These are phyloP conservation scores for Mormoops blainvillei DNA, from an alignment of 2,113 vertebrate genomes.

Conservation along the genomic window DNA sequence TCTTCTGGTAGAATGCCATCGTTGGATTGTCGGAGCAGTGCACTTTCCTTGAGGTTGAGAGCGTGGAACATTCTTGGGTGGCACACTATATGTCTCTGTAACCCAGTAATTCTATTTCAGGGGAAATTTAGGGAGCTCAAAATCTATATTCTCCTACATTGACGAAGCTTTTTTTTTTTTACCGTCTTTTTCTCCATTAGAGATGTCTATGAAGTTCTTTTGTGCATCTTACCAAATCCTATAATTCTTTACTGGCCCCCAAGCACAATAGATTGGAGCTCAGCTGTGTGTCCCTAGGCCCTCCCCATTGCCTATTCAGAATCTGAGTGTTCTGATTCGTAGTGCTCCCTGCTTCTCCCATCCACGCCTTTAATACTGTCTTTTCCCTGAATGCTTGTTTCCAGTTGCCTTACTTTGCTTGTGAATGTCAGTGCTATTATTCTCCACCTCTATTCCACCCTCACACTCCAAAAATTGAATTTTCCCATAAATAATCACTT, in stretches of 20 bases:
- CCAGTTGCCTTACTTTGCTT: slow-evolving; percentile 12
- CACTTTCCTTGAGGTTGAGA: not conserved
- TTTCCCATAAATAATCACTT: slow-evolving; percentile 49
- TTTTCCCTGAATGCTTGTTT: not conserved
- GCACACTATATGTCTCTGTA: not conserved
- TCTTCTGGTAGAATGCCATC: not conserved
- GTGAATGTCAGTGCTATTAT: not conserved
- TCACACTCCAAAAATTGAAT: slow-evolving; percentile 34
- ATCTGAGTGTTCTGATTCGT: not conserved
- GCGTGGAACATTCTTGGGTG: not conserved
- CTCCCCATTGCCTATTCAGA: not conserved
- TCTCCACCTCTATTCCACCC: not conserved
- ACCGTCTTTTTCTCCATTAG: not conserved
- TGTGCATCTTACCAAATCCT: not conserved
- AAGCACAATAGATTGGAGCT: not conserved
- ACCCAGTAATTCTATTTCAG: not conserved
- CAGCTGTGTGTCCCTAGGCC: not conserved
- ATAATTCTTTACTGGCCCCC: not conserved
- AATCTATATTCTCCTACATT: not conserved
- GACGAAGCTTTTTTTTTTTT: not conserved
- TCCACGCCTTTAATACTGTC: not conserved
- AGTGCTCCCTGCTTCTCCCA: not conserved
- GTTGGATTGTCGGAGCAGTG: not conserved
- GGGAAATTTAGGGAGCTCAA: not conserved
- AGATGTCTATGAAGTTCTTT: not conserved